A percentile compares a stretch with the other conserved stretches of the same genome.
Conservation (phyloP, 2,888 invertebrate species). For the Gari tellinella region DNA sequence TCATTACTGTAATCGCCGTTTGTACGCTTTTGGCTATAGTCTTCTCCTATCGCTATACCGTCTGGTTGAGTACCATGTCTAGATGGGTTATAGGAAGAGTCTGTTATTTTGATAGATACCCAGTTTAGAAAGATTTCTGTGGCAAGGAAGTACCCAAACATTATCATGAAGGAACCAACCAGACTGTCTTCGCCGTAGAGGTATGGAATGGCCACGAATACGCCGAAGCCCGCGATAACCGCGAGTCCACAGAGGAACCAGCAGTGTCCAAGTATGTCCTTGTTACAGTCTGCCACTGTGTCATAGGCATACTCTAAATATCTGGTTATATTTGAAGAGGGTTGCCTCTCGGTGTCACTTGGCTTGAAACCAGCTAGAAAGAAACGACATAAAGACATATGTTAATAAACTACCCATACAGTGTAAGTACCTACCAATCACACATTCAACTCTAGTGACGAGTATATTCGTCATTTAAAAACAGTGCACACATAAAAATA, state of each 20-base stretch:
- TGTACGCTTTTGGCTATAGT: slow-evolving; percentile 14
- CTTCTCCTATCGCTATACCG: slow-evolving; percentile 38
- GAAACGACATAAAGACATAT: too few species aligned
- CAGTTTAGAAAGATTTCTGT: slow-evolving; percentile 77
- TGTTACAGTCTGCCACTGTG: too few species aligned
- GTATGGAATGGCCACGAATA: slow-evolving; percentile 68
- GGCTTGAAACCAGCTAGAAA: too few species aligned
- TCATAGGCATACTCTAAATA: too few species aligned
- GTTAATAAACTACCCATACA: too few species aligned
- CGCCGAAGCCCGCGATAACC: slow-evolving; percentile 63
- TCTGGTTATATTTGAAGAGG: too few species aligned
- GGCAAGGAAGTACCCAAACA: slow-evolving; percentile 64
- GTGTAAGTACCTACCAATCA: too few species aligned
- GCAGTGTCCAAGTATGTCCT: slow-evolving; percentile 2
- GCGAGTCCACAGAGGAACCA: slow-evolving; percentile 59
- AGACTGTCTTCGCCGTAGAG: slow-evolving; percentile 63
- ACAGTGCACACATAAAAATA: too few species aligned
- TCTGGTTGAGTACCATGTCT: slow-evolving; percentile 57
- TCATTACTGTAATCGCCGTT: neutral
- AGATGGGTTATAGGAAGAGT: slow-evolving; percentile 66
- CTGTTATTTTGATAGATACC: slow-evolving; percentile 73
- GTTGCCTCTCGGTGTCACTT: too few species aligned
- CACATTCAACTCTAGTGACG: too few species aligned
- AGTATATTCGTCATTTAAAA: too few species aligned
- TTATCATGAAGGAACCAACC: slow-evolving; percentile 2